phyloP scores from a whole-genome alignment of 2,113 vertebrate species.

The Bos javanicus region DNA sequence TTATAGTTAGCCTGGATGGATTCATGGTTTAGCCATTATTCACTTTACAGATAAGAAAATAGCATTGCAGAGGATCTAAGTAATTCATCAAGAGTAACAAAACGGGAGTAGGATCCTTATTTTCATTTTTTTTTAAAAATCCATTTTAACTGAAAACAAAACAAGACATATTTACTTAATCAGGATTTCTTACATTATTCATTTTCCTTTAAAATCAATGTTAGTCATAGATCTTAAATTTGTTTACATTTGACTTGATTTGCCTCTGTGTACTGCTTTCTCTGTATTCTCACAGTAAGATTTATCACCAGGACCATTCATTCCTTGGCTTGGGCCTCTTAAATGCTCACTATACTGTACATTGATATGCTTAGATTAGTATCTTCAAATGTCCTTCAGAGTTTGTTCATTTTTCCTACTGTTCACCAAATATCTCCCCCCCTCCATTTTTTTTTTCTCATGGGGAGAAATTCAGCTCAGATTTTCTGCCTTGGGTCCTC shows the following conservation, averaged over 20 bases:
- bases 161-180: neutral
- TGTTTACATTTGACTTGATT: neutral
- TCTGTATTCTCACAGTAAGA: neutral
- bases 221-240: neutral
- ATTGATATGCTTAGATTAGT: neutral
- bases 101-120: neutral
- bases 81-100: neutral
- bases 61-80: neutral
- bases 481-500: neutral
- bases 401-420: neutral
- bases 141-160: neutral
- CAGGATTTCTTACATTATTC: neutral
- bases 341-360: neutral
- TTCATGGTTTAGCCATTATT: neutral
- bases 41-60: neutral
- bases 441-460: neutral
- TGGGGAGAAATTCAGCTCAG: neutral
- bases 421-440: neutral
- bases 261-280: neutral
- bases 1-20: neutral
- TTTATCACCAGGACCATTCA: neutral
- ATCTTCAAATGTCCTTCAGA: neutral
- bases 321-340: neutral
- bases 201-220: neutral
- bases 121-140: neutral